These are phyloP conservation scores for Plebejus melissa DNA, from an alignment of 2,888 invertebrate genomes.

Conservation along the genomic window DNA sequence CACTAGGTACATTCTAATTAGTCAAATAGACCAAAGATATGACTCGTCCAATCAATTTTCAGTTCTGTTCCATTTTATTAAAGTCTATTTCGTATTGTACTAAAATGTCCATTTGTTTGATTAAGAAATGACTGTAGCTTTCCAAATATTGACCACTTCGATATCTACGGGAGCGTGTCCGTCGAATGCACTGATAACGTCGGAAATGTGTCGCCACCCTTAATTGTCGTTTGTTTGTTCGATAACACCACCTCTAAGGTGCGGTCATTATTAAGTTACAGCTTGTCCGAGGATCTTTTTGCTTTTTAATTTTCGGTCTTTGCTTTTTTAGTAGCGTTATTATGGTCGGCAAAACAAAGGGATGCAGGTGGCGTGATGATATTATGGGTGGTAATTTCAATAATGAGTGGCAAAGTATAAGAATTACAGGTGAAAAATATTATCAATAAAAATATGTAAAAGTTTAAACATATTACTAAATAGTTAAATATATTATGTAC, in stretches of 20 bases:
- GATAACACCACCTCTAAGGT: slow-evolving; percentile 46
- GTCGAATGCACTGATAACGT: slow-evolving; percentile 57
- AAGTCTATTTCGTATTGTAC: not conserved
- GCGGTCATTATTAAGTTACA: slow-evolving; percentile 53
- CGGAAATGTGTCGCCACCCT: slow-evolving; percentile 53
- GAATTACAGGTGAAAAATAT: not conserved
- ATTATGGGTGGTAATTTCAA: too few relatives aligned
- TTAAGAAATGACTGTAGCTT: slow-evolving; percentile 52
- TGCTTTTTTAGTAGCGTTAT: not conserved
- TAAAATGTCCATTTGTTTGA: slow-evolving; percentile 22
- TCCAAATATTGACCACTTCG: slow-evolving; percentile 73
- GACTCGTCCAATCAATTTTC: not conserved
- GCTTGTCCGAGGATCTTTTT: not conserved
- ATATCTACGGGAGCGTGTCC: slow-evolving; percentile 63
- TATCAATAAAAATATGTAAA: not conserved
- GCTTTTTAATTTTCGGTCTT: not conserved
- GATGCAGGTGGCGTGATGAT: not conserved
- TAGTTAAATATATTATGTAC: too few relatives aligned
- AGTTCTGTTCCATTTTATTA: not conserved
- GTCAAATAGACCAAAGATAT: slow-evolving; percentile 8
- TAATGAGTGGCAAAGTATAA: not conserved
- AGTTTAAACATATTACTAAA: too few relatives aligned
- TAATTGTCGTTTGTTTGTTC: slow-evolving; percentile 57
- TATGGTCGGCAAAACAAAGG: not conserved
- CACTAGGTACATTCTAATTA: slow-evolving; percentile 16